Percentiles rank a stretch among this genome's conserved stretches.
These are phyloP conservation scores for Neosilurus mollespiculum DNA, from an alignment of 2,797 vertebrate species.

Conservation along the genomic window DNA sequence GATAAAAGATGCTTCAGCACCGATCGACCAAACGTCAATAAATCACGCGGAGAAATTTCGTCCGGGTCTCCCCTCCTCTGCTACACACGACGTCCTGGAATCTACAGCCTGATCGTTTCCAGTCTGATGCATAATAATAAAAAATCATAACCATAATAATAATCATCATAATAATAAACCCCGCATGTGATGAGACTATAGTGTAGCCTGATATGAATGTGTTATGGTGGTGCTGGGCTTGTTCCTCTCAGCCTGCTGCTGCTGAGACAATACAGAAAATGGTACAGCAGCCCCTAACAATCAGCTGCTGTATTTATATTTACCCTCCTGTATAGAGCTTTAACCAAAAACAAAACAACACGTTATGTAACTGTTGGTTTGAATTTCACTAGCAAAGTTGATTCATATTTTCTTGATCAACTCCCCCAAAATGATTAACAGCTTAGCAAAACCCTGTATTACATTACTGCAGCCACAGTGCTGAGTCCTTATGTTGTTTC, in stretches of 20 bases:
- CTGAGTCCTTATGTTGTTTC: not conserved
- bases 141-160: too few species aligned
- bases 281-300: slow-evolving; percentile 3
- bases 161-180: not conserved
- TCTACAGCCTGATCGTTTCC: not conserved
- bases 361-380: not conserved
- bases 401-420: not conserved
- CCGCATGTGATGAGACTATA: too few species aligned
- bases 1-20: slow-evolving; percentile 35
- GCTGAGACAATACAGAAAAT: slow-evolving; percentile 22
- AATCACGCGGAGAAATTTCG: slow-evolving; percentile 13
- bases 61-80: slow-evolving; percentile 6
- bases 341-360: not conserved
- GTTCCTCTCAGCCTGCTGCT: slow-evolving; percentile 28
- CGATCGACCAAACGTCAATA: slow-evolving; percentile 19
- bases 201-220: not conserved
- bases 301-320: not conserved
- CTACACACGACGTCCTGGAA: not conserved
- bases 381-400: not conserved
- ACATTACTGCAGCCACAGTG: not conserved
- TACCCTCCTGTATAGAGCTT: not conserved
- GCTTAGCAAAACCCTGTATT: not conserved
- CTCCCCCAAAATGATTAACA: not conserved
- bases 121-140: not conserved
- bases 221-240: slow-evolving; percentile 20